A percentile compares a stretch with the other conserved stretches of the same genome.
These are phyloP conservation scores for Maconellicoccus hirsutus DNA, from an alignment of 1,140 invertebrate genomes.

Conservation along the genomic window DNA sequence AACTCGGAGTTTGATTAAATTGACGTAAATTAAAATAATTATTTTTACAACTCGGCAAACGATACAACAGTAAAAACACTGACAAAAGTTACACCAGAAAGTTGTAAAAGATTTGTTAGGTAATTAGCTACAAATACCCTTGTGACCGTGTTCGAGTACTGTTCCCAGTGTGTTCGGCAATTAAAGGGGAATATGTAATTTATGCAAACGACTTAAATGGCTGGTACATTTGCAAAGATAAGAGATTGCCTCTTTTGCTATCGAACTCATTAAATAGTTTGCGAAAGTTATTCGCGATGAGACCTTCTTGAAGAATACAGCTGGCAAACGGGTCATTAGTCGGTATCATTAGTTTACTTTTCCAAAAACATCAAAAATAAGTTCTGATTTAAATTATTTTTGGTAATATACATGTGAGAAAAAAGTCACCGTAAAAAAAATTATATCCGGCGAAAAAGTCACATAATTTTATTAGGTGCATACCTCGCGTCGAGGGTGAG, in stretches of 20 bases:
- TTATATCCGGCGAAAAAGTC: not conserved
- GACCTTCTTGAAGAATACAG: not conserved
- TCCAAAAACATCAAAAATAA: constrained; percentile 1
- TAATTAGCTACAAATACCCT: constrained; percentile 22
- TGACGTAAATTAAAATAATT: not conserved
- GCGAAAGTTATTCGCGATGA: constrained; percentile 16
- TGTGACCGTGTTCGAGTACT: constrained; percentile 15
- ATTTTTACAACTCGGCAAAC: not conserved
- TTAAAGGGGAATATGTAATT: constrained; percentile 22
- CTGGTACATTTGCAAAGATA: constrained; percentile 17
- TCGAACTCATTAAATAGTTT: constrained; percentile 21
- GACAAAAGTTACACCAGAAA: constrained; percentile 1
- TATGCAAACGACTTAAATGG: constrained; percentile 20
- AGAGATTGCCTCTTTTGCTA: constrained; percentile 18
- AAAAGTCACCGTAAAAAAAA: not conserved
- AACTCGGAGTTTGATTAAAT: not conserved
- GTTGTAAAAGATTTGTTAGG: constrained; percentile 20
- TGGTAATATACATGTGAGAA: not conserved
- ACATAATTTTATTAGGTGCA: too few relatives aligned
- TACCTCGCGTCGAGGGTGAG: not conserved
- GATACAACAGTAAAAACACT: not conserved
- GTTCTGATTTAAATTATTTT: not conserved
- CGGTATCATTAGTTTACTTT: not conserved
- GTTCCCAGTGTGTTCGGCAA: constrained; percentile 20
- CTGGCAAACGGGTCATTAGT: constrained; percentile 2